phyloP scores from a whole-genome alignment of 2,797 vertebrate species.

The Cephalopachus bancanus region DNA sequence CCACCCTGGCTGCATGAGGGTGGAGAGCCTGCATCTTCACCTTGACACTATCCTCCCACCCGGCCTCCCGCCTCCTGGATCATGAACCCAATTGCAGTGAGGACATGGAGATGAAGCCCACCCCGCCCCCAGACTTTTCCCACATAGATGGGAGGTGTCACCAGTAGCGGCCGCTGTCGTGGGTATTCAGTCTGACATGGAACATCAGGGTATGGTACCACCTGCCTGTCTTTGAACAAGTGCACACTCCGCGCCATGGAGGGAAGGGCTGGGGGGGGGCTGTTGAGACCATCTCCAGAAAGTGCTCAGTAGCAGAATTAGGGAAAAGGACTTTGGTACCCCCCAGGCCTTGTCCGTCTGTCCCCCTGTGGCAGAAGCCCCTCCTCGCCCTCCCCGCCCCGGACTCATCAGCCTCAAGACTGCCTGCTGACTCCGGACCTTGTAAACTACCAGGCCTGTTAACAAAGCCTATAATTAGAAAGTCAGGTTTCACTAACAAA shows the following conservation, averaged over 20 bases:
- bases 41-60: neutral
- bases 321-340: neutral
- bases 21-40: neutral
- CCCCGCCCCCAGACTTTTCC: neutral
- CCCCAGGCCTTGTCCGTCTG: neutral
- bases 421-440: conserved; percentile 75
- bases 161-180: neutral
- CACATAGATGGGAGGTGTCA: neutral
- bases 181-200: neutral
- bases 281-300: no score
- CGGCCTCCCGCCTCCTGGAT: neutral
- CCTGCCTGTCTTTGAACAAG: neutral
- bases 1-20: neutral
- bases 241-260: no score
- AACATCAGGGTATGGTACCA: neutral
- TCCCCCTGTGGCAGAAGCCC: no score
- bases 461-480: conserved; percentile 92
- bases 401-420: neutral
- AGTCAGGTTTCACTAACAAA: conserved; percentile 89
- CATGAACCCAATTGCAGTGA: neutral
- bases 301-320: neutral
- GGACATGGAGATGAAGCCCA: neutral
- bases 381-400: no score
- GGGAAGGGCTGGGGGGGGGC: neutral
- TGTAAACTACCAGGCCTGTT: conserved; percentile 84